Base-by-base conservation (phyloP, 2,113 vertebrate genomes). In the Corapipo altera region DNA sequence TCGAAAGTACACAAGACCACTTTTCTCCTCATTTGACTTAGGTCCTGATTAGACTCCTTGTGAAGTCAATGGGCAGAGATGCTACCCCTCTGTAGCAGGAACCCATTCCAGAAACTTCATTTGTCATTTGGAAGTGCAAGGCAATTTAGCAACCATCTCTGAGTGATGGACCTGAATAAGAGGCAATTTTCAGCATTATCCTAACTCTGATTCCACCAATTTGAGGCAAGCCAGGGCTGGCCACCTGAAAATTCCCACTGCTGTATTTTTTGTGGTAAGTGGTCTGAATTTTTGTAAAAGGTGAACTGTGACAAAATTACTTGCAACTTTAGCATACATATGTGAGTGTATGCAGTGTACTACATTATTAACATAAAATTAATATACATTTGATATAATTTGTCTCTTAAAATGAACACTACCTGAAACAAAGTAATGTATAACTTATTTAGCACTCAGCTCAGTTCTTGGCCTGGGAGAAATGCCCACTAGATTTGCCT, bases 21-120 rank as follows among this genome's bases (percentile, higher is more conserved):
- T 96, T 95, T 71, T 96, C 85, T 74, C 64, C 69, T 88, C 39
- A 18, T 57, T 65, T 95, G 86, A 89, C 88, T 89, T 93, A 48
- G 71, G 46, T n/a, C 72, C 80, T 90, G 89, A 89, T 83, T 44
- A 84, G 74, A 83, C 32, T 92, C 54, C 59, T 55, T 4, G 1
- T 61, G 46, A 85, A 86, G 59, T 90, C 39, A 27, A 2, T 51
- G 12, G 39, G 15, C 46, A n/a, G 14, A 67, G 23, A 39, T 32
- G 67, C 59, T 71, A 19, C 5, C 12, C 9, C 22, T 77, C 30
- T 70, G 48, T 2, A 3, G 46, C 20, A 88, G 32, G 17, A 75
- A 8, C 19, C 15, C 6, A 12, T 91, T 75, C 57, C 70, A 91
- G 44, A 69, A 57, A 30, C 12, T 75, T 86, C 17, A 15, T 55